phyloP scores from a whole-genome alignment of 92 coral and sea anemone species.

The Phenganax marumi region DNA sequence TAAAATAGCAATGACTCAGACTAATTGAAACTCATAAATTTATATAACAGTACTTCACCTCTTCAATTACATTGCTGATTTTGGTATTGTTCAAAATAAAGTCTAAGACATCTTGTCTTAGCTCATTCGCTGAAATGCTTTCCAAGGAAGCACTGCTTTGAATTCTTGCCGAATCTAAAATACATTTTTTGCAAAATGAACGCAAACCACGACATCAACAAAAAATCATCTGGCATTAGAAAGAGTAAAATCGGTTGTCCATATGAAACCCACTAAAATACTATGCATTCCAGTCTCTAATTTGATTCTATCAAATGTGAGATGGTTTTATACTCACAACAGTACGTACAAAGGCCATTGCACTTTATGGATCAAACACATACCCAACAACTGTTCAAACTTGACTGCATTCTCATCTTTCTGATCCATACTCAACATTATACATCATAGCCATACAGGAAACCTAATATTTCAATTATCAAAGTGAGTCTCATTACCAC shows the following conservation, averaged over 20 bases:
- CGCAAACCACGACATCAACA: not conserved
- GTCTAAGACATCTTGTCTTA: slow-evolving; percentile 8
- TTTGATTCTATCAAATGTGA: too few relatives aligned
- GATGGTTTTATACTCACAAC: not conserved
- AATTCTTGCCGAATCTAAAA: slow-evolving; percentile 14
- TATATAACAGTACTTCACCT: not conserved
- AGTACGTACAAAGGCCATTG: not conserved
- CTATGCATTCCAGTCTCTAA: too few relatives aligned
- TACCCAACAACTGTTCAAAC: not conserved
- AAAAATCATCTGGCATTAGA: not conserved
- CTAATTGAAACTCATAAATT: not conserved
- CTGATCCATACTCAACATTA: not conserved
- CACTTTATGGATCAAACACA: not conserved
- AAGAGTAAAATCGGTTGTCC: too few relatives aligned
- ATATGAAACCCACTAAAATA: too few relatives aligned
- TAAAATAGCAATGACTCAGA: too few relatives aligned
- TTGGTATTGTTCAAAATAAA: slow-evolving; percentile 10
- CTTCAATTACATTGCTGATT: slow-evolving; percentile 20
- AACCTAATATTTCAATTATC: too few relatives aligned
- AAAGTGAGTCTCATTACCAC: too few relatives aligned
- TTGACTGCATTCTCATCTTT: not conserved
- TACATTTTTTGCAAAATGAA: not conserved
- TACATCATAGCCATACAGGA: not conserved
- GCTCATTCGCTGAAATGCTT: not conserved
- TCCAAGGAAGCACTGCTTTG: not conserved